Evolutionary conservation across 2,113 vertebrate genomes (phyloP).

Genomic region (Paraplagusia blochii): DNA sequence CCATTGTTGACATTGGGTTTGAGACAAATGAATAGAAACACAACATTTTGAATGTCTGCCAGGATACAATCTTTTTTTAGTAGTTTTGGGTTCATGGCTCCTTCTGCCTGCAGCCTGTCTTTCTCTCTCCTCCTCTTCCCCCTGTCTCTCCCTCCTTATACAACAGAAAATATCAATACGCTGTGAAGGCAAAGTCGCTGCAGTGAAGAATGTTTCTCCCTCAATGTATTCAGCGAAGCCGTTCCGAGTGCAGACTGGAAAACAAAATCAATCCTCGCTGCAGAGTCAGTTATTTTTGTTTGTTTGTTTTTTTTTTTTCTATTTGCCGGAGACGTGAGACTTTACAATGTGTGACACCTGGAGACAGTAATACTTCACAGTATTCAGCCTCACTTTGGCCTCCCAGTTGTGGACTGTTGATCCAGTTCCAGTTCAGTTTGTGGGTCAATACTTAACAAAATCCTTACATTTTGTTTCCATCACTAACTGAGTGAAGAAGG

Average conservation of each 20-base stretch:
- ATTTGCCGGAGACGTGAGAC: neutral
- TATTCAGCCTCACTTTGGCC: neutral
- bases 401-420: too few relatives aligned
- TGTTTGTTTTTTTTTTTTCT: neutral
- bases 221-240: constrained; percentile 1
- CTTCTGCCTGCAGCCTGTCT: neutral
- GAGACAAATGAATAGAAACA: too few relatives aligned
- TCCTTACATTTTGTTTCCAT: too few relatives aligned
- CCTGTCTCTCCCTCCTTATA: neutral
- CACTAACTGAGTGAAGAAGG: too few relatives aligned
- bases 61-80: neutral
- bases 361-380: neutral
- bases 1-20: too few relatives aligned
- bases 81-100: neutral
- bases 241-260: constrained; percentile 23
- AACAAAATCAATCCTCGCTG: constrained; percentile 11
- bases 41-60: too few relatives aligned
- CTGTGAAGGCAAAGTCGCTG: neutral
- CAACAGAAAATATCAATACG: constrained; percentile 9
- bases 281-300: neutral
- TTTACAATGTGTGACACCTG: neutral
- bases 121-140: neutral
- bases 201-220: constrained; percentile 22
- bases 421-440: too few relatives aligned
- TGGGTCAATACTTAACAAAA: too few relatives aligned